Evolutionary conservation across 2,888 invertebrate species (phyloP), one percentile per base, ranked within the genome.

Genomic region (Folsomia candida): DNA sequence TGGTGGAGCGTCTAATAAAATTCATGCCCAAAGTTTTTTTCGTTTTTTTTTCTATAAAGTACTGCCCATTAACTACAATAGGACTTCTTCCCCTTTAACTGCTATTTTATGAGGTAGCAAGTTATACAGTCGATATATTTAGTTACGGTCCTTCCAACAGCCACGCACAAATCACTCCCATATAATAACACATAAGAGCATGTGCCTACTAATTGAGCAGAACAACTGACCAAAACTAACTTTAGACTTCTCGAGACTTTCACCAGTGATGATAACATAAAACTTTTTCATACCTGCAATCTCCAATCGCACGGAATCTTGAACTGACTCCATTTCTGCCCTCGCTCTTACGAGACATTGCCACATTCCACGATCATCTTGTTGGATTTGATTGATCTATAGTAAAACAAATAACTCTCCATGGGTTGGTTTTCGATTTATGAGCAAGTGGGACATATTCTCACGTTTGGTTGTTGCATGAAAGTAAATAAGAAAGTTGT

Each of bases 1-100:
- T 0, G 92, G 92, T 28, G 89, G 88, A 9, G 91, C 89, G 83
- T 91, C 91, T 91, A 75, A n/a, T 74, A 71, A 37, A n/a, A 59
- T 54, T 67, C 60, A 67, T 64, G 66, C 2, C 29, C 62, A 68
- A 62, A 57, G 65, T 65, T 64, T 64, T 64, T 62, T 62, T n/a
- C 26, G 11, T 14, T 28, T 20, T 22, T n/a, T n/a, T n/a, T n/a
- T n/a, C n/a, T n/a, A n/a, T n/a, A n/a, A n/a, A n/a, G 20, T 3
- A 24, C 51, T 51, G 63, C 37, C 22, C 25, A 51, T 51, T 64
- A 64, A 64, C 51, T 64, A 22, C 25, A 37, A 22, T 29, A 20
- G 25, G 51, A 37, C 22, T 22, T 28, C 2, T 64, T 64, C 26
- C 51, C 51, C 63, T 64, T 64, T 64, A 64, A 64, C 47, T 64